These are phyloP conservation scores for Clupea harengus DNA, from an alignment of 2,113 vertebrate species.

Conservation along the genomic window DNA sequence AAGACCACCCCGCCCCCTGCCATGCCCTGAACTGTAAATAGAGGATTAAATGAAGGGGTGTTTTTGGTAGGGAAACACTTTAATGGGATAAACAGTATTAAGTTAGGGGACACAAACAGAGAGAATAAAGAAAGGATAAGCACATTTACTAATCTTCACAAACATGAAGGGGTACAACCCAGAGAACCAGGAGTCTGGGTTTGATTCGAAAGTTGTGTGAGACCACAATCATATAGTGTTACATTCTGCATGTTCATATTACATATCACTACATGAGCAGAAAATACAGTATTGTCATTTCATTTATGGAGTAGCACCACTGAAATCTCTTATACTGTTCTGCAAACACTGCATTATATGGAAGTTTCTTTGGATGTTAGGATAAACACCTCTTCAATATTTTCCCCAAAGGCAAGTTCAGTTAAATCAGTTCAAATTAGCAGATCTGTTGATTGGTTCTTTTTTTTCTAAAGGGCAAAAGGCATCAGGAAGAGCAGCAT, in stretches of 20 bases:
- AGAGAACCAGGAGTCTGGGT: neutral
- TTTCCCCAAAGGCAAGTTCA: neutral
- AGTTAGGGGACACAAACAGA: slow-evolving; percentile 39
- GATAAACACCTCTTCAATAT: too few species aligned
- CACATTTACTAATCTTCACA: slow-evolving; percentile 31
- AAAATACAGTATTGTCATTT: too few species aligned
- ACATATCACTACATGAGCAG: too few species aligned
- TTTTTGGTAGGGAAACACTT: slow-evolving; percentile 47
- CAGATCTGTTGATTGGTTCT: neutral
- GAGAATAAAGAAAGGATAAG: slow-evolving; percentile 60
- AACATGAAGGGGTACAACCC: neutral
- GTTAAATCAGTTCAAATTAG: neutral
- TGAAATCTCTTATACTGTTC: too few species aligned
- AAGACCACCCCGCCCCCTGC: slow-evolving; percentile 16
- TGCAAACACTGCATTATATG: too few species aligned
- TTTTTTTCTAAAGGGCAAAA: neutral
- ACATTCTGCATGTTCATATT: neutral
- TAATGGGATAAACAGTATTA: slow-evolving; percentile 53
- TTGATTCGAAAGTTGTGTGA: neutral
- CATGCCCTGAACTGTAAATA: slow-evolving; percentile 30
- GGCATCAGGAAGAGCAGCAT: neutral
- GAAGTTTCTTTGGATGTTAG: too few species aligned
- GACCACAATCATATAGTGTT: neutral
- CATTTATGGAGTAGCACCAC: too few species aligned
- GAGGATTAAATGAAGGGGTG: slow-evolving; percentile 52